phyloP scores from a whole-genome alignment of 2,113 vertebrate species.

The Gallinago paraguaiae region DNA sequence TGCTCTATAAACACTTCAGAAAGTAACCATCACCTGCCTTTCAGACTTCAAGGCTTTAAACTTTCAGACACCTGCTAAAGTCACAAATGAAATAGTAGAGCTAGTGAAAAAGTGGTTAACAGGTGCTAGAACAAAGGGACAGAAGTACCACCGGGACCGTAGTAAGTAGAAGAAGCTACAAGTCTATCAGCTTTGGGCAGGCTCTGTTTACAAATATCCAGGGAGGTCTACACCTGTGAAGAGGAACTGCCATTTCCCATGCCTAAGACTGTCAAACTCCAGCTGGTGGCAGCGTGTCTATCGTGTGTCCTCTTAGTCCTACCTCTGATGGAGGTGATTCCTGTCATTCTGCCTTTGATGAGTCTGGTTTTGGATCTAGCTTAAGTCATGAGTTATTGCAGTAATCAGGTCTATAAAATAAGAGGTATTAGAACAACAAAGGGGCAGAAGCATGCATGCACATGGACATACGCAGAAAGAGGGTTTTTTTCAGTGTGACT shows the following conservation, averaged over 20 bases:
- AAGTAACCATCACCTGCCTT: background rate
- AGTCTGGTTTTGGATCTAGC: background rate
- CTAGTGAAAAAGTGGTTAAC: background rate
- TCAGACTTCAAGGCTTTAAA: background rate
- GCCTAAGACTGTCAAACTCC: background rate
- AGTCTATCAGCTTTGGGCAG: background rate
- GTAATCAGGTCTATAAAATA: background rate
- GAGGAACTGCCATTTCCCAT: background rate
- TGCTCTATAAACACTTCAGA: background rate
- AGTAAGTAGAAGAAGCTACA: background rate
- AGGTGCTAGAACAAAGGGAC: background rate
- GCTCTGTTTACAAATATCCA: background rate
- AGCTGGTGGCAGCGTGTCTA: background rate
- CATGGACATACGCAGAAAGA: rapidly evolving
- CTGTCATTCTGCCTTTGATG: background rate
- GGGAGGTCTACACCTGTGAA: background rate
- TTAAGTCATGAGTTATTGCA: background rate
- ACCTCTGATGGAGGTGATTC: rapidly evolving
- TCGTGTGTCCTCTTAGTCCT: rapidly evolving
- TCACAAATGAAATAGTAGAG: background rate
- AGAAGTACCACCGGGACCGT: background rate
- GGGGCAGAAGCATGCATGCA: rapidly evolving
- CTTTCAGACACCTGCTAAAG: background rate
- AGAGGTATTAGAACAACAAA: background rate
- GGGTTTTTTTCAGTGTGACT: background rate